Evolutionary conservation across 2,797 vertebrate species (phyloP), one percentile per base, ranked within the genome.

Genomic region (Anguilla obscura): DNA sequence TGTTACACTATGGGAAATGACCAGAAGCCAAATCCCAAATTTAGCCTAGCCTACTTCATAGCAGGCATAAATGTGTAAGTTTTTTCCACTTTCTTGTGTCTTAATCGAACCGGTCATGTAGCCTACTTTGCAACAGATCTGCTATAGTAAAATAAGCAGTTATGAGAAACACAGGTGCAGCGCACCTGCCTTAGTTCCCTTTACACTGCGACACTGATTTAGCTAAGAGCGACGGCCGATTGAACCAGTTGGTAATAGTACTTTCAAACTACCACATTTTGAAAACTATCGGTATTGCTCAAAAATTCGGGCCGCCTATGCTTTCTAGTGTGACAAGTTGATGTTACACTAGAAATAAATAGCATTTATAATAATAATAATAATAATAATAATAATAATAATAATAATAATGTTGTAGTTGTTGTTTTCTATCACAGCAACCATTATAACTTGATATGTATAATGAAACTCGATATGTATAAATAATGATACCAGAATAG

Each of bases 401-500:
- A 36, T 76, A 76, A n/a, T 24, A 66, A 16, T 66, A 27, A 7
- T 27, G 4, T 66, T 66, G 12, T 66, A n/a, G 12, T 66, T 66
- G 4, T 66, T 66, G 10, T 66, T 66, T 69, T 8, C 7, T 27
- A 27, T 66, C 12, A 27, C 6, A 69, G n/a, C 63, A 58, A 14
- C 56, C 14, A 58, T 58, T 58, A 58, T 16, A 58, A 16, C 56
- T 58, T 14, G 56, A 58, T 58, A 58, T 58, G 56, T 58, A 58
- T 50, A 27, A 30, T 69, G 66, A 45, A 58, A 16, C 56, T 58
- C 56, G 56, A 58, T 58, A 58, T 58, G 56, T 58, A 58, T 45
- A 45, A 45, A 45, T 45, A 45, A 45, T 21, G 88, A 69, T 58
- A 18, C 66, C 84, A 60, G 87, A 86, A 85, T 86, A 48, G 2